Conservation (phyloP, 2,888 invertebrate genomes). For the Catonia carolina region DNA sequence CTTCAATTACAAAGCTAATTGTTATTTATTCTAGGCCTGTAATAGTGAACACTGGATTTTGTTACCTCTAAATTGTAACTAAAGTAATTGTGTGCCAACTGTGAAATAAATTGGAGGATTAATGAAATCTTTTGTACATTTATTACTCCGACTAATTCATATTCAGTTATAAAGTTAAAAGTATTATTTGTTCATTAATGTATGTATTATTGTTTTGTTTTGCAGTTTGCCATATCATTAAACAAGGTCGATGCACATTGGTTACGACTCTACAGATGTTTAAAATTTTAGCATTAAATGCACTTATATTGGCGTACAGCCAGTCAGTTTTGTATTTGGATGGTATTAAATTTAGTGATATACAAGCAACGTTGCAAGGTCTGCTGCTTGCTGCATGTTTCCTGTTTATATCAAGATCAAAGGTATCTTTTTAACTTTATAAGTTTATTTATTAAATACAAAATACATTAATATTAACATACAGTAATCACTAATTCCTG, state of each 20-base stretch:
- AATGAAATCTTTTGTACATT: too few species aligned
- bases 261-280: constrained; percentile 99
- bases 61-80: too few species aligned
- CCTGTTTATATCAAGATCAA: constrained; percentile 94
- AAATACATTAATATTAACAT: not conserved
- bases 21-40: too few species aligned
- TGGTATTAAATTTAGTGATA: constrained; percentile 95
- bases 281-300: constrained; percentile 97
- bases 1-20: too few species aligned
- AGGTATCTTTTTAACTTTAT: constrained; percentile 58
- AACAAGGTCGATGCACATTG: constrained; percentile 97
- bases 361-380: constrained; percentile 96
- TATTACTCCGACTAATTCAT: too few species aligned
- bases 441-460: too few species aligned
- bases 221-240: constrained; percentile 96
- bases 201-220: constrained; percentile 37
- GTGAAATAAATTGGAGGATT: not conserved
- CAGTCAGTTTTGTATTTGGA: constrained; percentile 97
- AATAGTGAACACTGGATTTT: too few species aligned
- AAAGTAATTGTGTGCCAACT: too few species aligned
- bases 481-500: too few species aligned
- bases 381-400: constrained; percentile 93
- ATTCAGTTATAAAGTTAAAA: too few species aligned
- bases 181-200: not conserved
- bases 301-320: constrained; percentile 94